Evolutionary conservation across 2,888 invertebrate genomes (phyloP).

Genomic region (Danaus chrysippus): DNA sequence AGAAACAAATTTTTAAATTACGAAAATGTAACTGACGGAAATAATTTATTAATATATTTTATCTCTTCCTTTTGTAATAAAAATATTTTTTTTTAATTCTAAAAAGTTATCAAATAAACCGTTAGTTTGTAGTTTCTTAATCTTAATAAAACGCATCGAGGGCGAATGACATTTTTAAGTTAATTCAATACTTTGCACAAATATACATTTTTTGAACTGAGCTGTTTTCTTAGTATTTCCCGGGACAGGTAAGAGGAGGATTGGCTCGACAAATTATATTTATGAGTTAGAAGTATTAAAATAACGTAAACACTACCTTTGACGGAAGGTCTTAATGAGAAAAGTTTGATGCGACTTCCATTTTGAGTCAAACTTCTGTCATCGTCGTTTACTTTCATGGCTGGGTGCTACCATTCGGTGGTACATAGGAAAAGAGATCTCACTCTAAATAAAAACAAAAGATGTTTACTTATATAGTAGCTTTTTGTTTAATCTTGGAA

Average conservation of each 20-base stretch:
- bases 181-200: background rate
- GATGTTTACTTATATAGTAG: constrained; percentile 54
- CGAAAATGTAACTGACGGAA: too few species aligned
- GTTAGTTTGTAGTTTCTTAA: too few species aligned
- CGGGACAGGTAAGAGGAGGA: constrained; percentile 9
- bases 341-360: constrained; percentile 75
- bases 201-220: constrained; percentile 2
- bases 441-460: constrained; percentile 62
- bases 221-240: constrained; percentile 19
- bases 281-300: constrained; percentile 62
- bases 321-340: constrained; percentile 75
- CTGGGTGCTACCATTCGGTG: constrained; percentile 46
- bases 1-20: too few species aligned
- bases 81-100: too few species aligned
- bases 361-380: constrained; percentile 74
- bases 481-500: constrained; percentile 49
- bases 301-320: constrained; percentile 74
- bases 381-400: constrained; percentile 67
- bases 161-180: background rate
- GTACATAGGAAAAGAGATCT: constrained; percentile 51
- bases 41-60: too few species aligned
- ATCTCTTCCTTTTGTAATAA: too few species aligned
- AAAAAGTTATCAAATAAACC: too few species aligned
- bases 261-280: constrained; percentile 47
- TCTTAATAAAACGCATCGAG: background rate